These are phyloP conservation scores for Achatina immaculata DNA, from an alignment of 1,140 invertebrate genomes.

Conservation along the genomic window DNA sequence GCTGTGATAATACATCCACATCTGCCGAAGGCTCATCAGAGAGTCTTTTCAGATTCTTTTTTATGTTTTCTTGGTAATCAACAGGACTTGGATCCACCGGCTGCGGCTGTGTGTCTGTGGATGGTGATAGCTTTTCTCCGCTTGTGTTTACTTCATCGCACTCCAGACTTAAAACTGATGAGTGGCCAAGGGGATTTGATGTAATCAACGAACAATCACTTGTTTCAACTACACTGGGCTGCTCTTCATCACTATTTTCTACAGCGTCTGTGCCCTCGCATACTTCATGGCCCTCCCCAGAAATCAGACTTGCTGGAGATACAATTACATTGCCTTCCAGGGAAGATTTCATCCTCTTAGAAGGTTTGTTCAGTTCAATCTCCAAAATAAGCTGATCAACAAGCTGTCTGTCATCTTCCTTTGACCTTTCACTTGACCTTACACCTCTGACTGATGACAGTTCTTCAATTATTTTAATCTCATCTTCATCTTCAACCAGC, in stretches of 20 bases:
- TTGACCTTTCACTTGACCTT: not conserved
- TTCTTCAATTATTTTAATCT: slow-evolving; percentile 21
- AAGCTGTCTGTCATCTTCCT: slow-evolving; percentile 15
- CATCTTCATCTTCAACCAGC: not conserved
- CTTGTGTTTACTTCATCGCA: not conserved
- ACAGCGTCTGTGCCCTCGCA: not conserved
- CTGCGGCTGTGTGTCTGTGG: not conserved
- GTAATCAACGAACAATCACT: not conserved
- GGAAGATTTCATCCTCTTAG: not conserved
- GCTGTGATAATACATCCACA: not conserved
- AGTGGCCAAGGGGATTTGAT: not conserved
- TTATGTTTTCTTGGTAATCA: not conserved
- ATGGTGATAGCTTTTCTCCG: not conserved
- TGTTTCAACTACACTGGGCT: not conserved
- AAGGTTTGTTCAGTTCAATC: not conserved
- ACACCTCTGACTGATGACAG: not conserved
- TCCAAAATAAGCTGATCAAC: not conserved
- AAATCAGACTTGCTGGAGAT: not conserved
- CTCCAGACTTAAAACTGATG: slow-evolving; percentile 4
- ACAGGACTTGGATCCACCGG: not conserved
- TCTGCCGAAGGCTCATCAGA: not conserved
- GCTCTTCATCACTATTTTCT: not conserved
- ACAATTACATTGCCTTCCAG: not conserved
- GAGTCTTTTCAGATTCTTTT: not conserved
- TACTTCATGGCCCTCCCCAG: not conserved